Base-by-base conservation (phyloP, 1,140 invertebrate species). In the Trinorchestia longiramus region DNA sequence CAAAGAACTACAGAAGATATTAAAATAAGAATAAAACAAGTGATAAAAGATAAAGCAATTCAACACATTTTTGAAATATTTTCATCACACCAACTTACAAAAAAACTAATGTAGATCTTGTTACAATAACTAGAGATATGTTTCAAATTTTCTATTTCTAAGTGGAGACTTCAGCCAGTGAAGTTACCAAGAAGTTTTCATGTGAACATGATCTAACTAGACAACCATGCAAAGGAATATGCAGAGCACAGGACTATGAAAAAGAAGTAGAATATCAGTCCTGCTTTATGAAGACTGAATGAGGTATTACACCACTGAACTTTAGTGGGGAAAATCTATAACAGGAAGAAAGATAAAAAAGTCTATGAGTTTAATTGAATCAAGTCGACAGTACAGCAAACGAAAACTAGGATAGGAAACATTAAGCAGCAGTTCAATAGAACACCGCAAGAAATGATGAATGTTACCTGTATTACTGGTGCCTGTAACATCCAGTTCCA, bases 401-500 rank as follows among this genome's bases (percentile, higher is more conserved):
- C 62, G 36, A 11, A 36, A 77, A 77, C 62, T 3, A 77, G 28
- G 11, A 77, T 36, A 77, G 3, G 28, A 77, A 77, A 19, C 36
- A 53, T 77, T 28, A 19, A 77, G 62, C 62, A 77, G 1, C 1
- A 77, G 62, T 77, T 19, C 1, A 77, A 77, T 11, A 23, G 62
- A 77, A 77, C 62, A 77, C 62, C 62, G 36, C 8, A 77, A 36
- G 36, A 77, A 28, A 77, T 28, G 1, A 77, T 17, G 43, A n/a
- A 45, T n/a, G 44, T 94, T 94, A 94, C 92, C 92, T 94, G 92
- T 94, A 47, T 94, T 94, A 43, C 43, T 94, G 19, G 92, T 94
- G 92, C 92, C 92, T 94, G 92, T 45, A 94, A 94, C 4, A 94
- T 94, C 92, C 92, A 94, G 62, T 45, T 47, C 41, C 43, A 94